Base-by-base conservation (phyloP, 2,113 vertebrate species). In the Toxotes chatareus region DNA sequence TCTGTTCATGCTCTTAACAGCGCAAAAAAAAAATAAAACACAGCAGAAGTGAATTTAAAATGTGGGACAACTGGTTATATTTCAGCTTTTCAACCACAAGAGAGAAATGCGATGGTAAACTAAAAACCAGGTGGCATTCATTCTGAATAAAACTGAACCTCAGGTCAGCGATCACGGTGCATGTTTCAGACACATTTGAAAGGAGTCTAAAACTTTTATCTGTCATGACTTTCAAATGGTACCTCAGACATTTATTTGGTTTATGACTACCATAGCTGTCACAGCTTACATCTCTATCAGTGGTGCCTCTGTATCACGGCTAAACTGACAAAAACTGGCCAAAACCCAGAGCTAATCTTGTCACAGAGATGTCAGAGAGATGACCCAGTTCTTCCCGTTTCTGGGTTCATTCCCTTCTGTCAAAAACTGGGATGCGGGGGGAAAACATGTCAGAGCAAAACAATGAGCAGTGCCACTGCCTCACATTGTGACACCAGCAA, bases 261-360 rank as follows among this genome's bases (percentile, higher is more conserved):
- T 70, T 66, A 62, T 56, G 44, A 53, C 76, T 60, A 63, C 72
- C 4, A 62, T 55, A 51, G 70, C 80, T 57, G 66, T 75, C 46
- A 73, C 4, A 44, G 42, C 60, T 75, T 49, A 66, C 67, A 65
- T 31, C 21, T 76, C 44, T 60, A 57, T 83, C 44, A 76, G 27
- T 75, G 77, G 51, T 38, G 71, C n/a, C 68, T 82, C 59, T 67
- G 32, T 51, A 63, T 73, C 19, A 68, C 40, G 34, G 72, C 72
- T 69, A 75, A 82, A 73, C 56, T 80, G 70, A 85, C 73, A 85
- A 71, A 88, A 80, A 76, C 62, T 72, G 83, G 73, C 80, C 60
- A n/a, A 80, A 81, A 73, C 17, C 77, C 46, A 38, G 76, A 82
- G 79, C 83, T 91, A 86, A 91, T 88, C 78, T 84, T 76, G 80